Evolutionary conservation across 64 coral and sea anemone species (phyloP).

Genomic region (Montipora foliosa): DNA sequence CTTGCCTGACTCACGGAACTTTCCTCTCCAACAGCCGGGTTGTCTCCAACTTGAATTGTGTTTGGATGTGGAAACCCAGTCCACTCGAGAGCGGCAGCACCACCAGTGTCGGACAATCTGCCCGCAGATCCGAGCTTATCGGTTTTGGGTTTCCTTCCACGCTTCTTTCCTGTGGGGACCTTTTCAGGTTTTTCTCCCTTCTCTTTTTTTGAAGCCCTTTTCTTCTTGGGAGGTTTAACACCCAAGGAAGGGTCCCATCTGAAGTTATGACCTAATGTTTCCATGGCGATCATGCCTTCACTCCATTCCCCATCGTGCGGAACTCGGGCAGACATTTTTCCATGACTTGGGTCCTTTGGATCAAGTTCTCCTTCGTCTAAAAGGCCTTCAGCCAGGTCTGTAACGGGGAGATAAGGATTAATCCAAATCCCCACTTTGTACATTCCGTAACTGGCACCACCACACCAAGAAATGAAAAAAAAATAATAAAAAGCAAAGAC

Average conservation of each 20-base stretch:
- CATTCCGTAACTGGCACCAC: too few relatives aligned
- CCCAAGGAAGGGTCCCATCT: slow-evolving; percentile 41
- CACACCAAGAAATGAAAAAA: neutral
- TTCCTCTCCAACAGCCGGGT: slow-evolving; percentile 7
- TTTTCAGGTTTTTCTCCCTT: slow-evolving; percentile 95
- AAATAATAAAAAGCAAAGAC: neutral
- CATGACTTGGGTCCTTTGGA: slow-evolving; percentile 51
- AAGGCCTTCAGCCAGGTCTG: slow-evolving; percentile 19
- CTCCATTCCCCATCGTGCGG: slow-evolving; percentile 37
- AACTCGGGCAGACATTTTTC: slow-evolving; percentile 33
- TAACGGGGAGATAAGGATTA: neutral
- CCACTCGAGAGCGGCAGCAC: slow-evolving; percentile 51
- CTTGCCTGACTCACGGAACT: neutral
- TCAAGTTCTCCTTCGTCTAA: slow-evolving; percentile 46
- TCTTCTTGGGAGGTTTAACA: slow-evolving; percentile 90
- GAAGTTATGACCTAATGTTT: slow-evolving; percentile 19
- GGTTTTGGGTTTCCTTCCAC: slow-evolving; percentile 96
- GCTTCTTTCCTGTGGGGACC: slow-evolving; percentile 80
- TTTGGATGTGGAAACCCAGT: slow-evolving; percentile 15
- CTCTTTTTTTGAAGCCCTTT: slow-evolving; percentile 67
- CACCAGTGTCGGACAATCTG: slow-evolving; percentile 71
- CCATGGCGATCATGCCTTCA: slow-evolving; percentile 30
- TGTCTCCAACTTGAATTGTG: slow-evolving; percentile 7
- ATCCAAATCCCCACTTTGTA: too few relatives aligned
- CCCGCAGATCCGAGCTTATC: slow-evolving; percentile 99